These are phyloP conservation scores for Dromococcyx pavoninus DNA, from an alignment of 2,797 vertebrate genomes.

Conservation along the genomic window DNA sequence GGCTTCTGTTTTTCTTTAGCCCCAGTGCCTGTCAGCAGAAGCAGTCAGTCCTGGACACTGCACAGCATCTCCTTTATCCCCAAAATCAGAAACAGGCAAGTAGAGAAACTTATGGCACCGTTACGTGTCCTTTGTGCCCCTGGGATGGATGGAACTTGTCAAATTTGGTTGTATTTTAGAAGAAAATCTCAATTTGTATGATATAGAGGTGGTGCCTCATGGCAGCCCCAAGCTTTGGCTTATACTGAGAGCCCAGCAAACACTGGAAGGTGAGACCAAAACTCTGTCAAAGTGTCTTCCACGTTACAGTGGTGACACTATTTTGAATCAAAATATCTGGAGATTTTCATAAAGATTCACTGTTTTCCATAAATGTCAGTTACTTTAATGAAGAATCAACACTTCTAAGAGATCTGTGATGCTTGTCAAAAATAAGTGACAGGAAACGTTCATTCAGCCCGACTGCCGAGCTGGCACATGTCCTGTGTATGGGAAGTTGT, in stretches of 20 bases:
- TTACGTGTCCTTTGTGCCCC: not conserved
- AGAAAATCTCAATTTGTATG: not conserved
- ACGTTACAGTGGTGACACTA: not conserved
- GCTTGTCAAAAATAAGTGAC: not conserved
- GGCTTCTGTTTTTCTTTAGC: not conserved
- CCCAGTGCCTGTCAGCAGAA: conserved; percentile 64
- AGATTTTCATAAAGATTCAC: not conserved
- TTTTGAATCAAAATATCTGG: not conserved
- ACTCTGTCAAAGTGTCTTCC: not conserved
- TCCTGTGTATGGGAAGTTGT: not conserved
- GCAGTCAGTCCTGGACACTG: conserved; percentile 18
- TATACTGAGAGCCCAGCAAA: not conserved
- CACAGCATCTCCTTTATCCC: conserved; percentile 63
- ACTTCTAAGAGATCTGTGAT: not conserved
- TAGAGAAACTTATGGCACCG: not conserved
- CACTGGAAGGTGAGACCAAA: not conserved
- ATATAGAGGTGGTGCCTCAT: not conserved
- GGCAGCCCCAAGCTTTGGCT: not conserved
- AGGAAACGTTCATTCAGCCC: not conserved
- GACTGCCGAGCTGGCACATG: not conserved
- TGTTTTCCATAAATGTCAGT: not conserved
- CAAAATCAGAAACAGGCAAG: conserved; percentile 72
- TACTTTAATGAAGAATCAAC: not conserved
- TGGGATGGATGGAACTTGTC: not conserved
- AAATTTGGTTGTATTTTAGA: not conserved